A percentile compares a stretch with the other conserved stretches of the same genome.
These are phyloP conservation scores for Eciton burchellii DNA, from an alignment of 1,140 invertebrate genomes.

Conservation along the genomic window DNA sequence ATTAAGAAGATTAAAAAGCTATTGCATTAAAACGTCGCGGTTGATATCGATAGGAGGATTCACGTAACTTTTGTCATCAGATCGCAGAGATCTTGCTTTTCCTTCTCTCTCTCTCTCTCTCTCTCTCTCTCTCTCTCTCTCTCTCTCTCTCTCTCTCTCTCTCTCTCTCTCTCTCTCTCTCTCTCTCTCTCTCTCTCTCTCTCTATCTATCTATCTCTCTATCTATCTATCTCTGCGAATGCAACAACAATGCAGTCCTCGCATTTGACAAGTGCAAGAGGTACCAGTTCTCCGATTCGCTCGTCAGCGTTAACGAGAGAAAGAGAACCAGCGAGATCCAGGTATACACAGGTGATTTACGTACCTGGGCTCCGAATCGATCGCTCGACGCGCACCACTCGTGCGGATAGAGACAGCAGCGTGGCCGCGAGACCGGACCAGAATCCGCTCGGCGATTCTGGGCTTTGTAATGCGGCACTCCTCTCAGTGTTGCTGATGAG, in stretches of 20 bases:
- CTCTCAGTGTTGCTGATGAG: not conserved
- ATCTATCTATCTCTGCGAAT: too few relatives aligned
- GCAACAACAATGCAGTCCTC: not conserved
- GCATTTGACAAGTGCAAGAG: not conserved
- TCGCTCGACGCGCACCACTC: slow-evolving; percentile 24
- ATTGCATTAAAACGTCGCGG: too few relatives aligned
- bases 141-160: too few relatives aligned
- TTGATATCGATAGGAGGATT: too few relatives aligned
- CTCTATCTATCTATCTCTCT: too few relatives aligned
- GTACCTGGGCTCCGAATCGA: slow-evolving; percentile 51
- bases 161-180: too few relatives aligned
- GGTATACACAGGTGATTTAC: slow-evolving; percentile 20
- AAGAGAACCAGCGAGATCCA: not conserved
- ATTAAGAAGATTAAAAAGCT: too few relatives aligned
- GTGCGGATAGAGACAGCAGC: slow-evolving; percentile 24
- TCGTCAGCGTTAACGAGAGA: not conserved
- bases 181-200: too few relatives aligned
- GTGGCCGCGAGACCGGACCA: not conserved
- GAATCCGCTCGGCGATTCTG: not conserved
- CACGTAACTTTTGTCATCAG: too few relatives aligned
- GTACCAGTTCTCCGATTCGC: not conserved
- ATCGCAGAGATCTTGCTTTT: too few relatives aligned
- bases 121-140: too few relatives aligned
- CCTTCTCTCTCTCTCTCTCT: too few relatives aligned
- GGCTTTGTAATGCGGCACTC: not conserved